These are phyloP conservation scores for Leptoclinus maculatus DNA, from an alignment of 2,797 vertebrate species.

Conservation along the genomic window DNA sequence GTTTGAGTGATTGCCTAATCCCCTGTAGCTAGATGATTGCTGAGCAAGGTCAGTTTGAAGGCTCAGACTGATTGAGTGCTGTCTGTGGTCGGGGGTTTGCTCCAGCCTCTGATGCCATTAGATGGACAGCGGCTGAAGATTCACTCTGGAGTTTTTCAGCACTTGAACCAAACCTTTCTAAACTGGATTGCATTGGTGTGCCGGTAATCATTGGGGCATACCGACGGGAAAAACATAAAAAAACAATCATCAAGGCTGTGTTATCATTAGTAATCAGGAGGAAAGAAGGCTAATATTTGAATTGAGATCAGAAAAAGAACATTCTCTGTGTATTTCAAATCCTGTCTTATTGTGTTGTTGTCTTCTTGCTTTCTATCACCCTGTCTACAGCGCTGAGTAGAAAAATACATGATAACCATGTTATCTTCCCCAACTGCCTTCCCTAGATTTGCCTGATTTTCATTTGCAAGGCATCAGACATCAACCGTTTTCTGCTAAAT, in stretches of 20 bases:
- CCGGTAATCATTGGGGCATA: slow-evolving; percentile 36
- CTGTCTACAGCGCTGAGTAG: neutral
- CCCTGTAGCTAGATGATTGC: slow-evolving; percentile 83
- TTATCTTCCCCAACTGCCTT: slow-evolving; percentile 33
- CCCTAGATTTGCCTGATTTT: slow-evolving; percentile 46
- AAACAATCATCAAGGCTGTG: slow-evolving; percentile 18
- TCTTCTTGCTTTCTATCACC: slow-evolving; percentile 1
- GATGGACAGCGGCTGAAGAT: slow-evolving; percentile 78
- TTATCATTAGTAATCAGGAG: slow-evolving; percentile 28
- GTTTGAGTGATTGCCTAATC: slow-evolving; percentile 86
- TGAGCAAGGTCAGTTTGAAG: slow-evolving; percentile 83
- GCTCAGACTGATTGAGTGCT: slow-evolving; percentile 84
- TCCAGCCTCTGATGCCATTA: slow-evolving; percentile 78
- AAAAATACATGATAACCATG: slow-evolving; percentile 47
- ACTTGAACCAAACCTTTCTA: slow-evolving; percentile 71
- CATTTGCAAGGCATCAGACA: slow-evolving; percentile 49
- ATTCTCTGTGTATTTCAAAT: slow-evolving; percentile 18
- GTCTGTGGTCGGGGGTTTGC: slow-evolving; percentile 74
- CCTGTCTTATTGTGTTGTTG: slow-evolving; percentile 4
- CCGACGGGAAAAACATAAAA: slow-evolving; percentile 31
- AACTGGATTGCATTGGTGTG: slow-evolving; percentile 52
- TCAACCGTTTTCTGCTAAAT: slow-evolving; percentile 36
- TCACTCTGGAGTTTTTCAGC: slow-evolving; percentile 71
- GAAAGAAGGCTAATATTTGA: neutral
- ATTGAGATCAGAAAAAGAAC: neutral